Conservation (phyloP, 30 jellyfish, hydroid and myxozoan genomes). For the Chrysaora quinquecirrha region DNA sequence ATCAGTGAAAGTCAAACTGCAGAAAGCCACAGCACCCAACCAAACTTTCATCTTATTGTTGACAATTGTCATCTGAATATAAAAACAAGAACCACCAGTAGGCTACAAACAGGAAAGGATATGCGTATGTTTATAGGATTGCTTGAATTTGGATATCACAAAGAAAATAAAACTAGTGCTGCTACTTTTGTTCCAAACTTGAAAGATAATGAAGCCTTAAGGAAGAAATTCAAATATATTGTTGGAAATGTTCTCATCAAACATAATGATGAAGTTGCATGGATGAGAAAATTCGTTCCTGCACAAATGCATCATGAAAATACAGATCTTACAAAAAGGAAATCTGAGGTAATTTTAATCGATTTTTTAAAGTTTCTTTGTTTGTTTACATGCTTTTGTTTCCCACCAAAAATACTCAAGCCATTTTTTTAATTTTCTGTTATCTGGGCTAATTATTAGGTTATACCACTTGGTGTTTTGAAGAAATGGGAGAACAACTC, state of each 20-base stretch:
- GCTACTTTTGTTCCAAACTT: not conserved
- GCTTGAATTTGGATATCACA: not conserved
- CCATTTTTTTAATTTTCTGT: too few relatives aligned
- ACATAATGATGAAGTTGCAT: not conserved
- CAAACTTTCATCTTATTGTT: not conserved
- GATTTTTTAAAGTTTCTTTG: too few relatives aligned
- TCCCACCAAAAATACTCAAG: too few relatives aligned
- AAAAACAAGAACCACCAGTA: not conserved
- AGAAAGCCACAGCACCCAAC: not conserved
- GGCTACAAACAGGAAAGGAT: not conserved
- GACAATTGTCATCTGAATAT: not conserved
- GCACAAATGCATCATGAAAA: not conserved
- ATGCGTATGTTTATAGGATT: not conserved
- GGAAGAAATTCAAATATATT: not conserved
- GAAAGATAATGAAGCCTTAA: not conserved
- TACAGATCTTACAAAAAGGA: not conserved
- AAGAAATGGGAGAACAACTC: not conserved
- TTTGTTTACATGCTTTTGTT: too few relatives aligned
- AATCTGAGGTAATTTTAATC: too few relatives aligned
- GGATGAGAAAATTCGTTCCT: not conserved
- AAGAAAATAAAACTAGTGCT: not conserved
- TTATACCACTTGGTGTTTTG: not conserved
- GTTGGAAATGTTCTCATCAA: not conserved
- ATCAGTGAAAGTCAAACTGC: not conserved
- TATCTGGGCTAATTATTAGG: too few relatives aligned